Evolutionary conservation across 2,113 vertebrate genomes (phyloP), one percentile per base, ranked within the genome.

Genomic region (Oxygymnocypris stewartii): DNA sequence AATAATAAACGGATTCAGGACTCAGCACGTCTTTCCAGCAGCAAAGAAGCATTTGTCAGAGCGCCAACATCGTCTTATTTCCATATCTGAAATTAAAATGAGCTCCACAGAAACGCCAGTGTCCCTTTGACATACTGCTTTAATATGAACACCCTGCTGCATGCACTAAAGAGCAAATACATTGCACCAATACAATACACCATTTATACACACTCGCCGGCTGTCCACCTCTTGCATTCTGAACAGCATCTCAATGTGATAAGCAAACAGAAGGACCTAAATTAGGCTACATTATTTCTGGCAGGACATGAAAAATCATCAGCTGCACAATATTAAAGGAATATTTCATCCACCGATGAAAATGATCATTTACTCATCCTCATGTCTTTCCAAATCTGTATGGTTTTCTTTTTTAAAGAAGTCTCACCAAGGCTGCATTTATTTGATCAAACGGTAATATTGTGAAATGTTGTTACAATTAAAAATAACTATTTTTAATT

Each of bases 21-120:
- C 63, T 71, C 80, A 51, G 25, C 25, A 47, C 51, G 10, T 81
- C 69, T 87, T 54, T 79, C 69, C 51, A 28, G 73, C 75, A 73
- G 37, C 10, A 49, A 74, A 73, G 61, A 49, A 28, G 82, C 8
- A 54, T 71, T 54, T 49, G 82, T 63, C 57, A 69, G 71, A 44
- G n/a, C 3, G 25, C 61, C 44, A 67, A 14, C 16, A 57, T 87
- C 69, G 42, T 82, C 59, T 16, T 28, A 84, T 88, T 79, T 88
- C 88, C 57, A 81, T 20, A 81, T 90, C 82, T 90, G 79, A 88
- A 92, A 89, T 5, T 18, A 81, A 81, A 91, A 88, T 67, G 59
- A 44, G 63, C 28, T 71, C 65, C 44, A 31, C 42, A 16, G 59
- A 81, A 85, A 40, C 84, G 54, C 10, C 76, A 69, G 81, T 4